These are phyloP conservation scores for Amblyraja radiata DNA, from an alignment of 2,797 vertebrate species.

Conservation along the genomic window DNA sequence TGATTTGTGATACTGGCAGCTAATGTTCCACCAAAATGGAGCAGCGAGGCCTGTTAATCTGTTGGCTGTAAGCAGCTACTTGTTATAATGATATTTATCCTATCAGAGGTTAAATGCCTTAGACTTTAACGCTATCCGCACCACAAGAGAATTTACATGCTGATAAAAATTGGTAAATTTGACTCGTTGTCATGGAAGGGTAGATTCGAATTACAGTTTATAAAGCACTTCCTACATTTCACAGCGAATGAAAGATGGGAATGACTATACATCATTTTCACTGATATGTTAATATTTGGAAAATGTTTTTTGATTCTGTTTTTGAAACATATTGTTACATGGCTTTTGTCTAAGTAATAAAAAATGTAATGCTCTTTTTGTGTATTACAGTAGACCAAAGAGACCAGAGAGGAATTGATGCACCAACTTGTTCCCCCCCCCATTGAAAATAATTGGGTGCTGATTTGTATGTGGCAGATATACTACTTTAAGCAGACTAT, in stretches of 20 bases:
- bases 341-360: background rate
- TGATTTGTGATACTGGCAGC: slow-evolving; percentile 24
- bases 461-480: background rate
- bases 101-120: background rate
- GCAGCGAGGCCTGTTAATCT: slow-evolving; percentile 20
- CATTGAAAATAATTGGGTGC: background rate
- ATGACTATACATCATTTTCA: background rate
- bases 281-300: background rate
- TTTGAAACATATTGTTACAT: background rate
- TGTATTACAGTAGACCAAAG: background rate
- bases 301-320: background rate
- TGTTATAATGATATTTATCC: slow-evolving; percentile 34
- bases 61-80: background rate
- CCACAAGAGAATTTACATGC: too few relatives aligned
- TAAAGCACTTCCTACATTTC: background rate
- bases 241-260: background rate
- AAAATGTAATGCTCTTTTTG: background rate
- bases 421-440: background rate
- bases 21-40: slow-evolving; percentile 30
- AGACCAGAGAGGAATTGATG: background rate
- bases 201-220: background rate
- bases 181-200: background rate
- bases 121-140: background rate
- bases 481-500: background rate
- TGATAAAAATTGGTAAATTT: background rate